Percentiles rank a stretch among this genome's conserved stretches.
phyloP scores from a whole-genome alignment of 2,113 vertebrate species.

The Sphyrna mokarran region DNA sequence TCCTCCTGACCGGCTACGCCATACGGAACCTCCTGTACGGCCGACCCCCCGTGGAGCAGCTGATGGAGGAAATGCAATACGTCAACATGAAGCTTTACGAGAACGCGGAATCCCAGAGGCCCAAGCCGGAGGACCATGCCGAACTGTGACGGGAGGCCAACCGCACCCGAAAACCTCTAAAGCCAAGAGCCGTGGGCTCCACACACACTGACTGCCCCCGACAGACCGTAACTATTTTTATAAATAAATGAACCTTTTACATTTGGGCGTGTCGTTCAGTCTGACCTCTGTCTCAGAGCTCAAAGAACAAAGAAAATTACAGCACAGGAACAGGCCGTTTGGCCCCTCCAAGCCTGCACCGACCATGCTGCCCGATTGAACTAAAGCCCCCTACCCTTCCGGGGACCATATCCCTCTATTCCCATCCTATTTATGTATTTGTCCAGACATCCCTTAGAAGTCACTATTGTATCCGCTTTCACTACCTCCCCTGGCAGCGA shows the following conservation, averaged over 20 bases:
- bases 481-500: no score
- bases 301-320: no score
- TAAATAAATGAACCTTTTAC: not conserved
- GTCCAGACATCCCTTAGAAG: no score
- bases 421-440: no score
- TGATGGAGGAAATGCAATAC: constrained; percentile 71
- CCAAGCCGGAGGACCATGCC: constrained; percentile 53
- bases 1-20: constrained; percentile 83
- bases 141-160: constrained; percentile 51
- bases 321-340: no score
- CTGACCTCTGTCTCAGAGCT: not conserved
- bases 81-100: constrained; percentile 69
- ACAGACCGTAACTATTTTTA: not conserved
- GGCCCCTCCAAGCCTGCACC: no score
- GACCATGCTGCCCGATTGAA: no score
- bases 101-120: constrained; percentile 42
- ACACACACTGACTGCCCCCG: not conserved
- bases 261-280: not conserved
- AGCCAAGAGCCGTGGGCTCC: not conserved
- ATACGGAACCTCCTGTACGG: constrained; percentile 76
- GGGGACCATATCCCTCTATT: no score
- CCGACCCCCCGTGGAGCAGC: constrained; percentile 72
- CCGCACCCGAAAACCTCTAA: not conserved
- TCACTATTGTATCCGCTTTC: no score
- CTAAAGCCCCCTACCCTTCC: no score